phyloP scores from a whole-genome alignment of 2,888 invertebrate species.

The Drosophila tanythrix region DNA sequence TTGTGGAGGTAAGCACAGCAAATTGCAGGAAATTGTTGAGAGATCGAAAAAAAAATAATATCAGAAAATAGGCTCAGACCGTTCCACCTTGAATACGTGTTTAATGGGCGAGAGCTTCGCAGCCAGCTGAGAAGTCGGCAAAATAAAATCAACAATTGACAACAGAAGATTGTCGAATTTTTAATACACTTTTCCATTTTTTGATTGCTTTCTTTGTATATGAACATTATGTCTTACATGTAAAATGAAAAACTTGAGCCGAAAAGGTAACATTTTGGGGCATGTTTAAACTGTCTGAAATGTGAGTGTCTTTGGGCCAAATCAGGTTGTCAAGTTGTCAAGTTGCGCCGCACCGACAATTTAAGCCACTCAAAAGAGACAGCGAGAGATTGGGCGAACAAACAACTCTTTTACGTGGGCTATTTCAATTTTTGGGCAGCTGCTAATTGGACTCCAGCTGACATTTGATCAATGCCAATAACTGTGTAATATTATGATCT shows the following conservation, averaged over 20 bases:
- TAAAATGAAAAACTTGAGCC: not conserved
- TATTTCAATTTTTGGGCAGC: constrained; percentile 24
- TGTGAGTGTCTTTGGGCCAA: constrained; percentile 16
- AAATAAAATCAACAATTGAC: constrained; percentile 30
- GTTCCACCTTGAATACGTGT: constrained; percentile 69
- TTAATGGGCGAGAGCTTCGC: constrained; percentile 53
- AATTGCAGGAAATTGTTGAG: constrained; percentile 62
- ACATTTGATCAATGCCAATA: constrained; percentile 44
- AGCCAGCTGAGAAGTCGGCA: constrained; percentile 23
- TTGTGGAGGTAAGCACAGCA: constrained; percentile 51
- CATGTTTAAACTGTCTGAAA: constrained; percentile 14
- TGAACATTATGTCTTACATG: not conserved
- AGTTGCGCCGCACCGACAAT: constrained; percentile 27
- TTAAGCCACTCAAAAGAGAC: constrained; percentile 38
- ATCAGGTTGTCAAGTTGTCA: constrained; percentile 42
- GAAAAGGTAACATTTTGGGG: not conserved
- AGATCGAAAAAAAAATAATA: not conserved
- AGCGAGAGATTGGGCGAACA: not conserved
- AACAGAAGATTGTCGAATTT: constrained; percentile 17
- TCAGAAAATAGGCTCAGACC: constrained; percentile 13
- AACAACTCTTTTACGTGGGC: constrained; percentile 16
- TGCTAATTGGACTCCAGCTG: constrained; percentile 38
- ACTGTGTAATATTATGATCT: constrained; percentile 4
- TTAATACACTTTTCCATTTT: not conserved
- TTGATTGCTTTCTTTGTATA: not conserved